A percentile compares a stretch with the other conserved stretches of the same genome.
Conservation (phyloP, 1,140 invertebrate genomes). For the Brachionus paranguensis region DNA sequence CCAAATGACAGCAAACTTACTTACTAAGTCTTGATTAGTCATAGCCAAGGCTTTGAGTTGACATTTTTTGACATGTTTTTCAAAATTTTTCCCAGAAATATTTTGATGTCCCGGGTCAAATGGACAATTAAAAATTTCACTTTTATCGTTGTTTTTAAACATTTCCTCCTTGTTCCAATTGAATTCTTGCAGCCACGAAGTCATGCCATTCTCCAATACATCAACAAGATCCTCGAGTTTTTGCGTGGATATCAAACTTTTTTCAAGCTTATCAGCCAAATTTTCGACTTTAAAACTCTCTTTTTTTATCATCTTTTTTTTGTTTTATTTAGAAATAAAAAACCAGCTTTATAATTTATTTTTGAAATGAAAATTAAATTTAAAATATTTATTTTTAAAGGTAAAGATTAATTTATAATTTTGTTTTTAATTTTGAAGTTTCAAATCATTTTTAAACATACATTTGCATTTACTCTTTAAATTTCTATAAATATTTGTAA, state of each 20-base stretch:
- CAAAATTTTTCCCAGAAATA: background rate
- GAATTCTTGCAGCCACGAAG: background rate
- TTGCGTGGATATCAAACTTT: background rate
- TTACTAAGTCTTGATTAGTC: constrained; percentile 5
- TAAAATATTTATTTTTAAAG: constrained; percentile 27
- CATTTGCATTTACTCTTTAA: background rate
- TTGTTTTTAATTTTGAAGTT: constrained; percentile 9
- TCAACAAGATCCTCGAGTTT: background rate
- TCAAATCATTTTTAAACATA: constrained; percentile 8
- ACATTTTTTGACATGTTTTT: constrained; percentile 24
- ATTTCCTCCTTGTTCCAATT: background rate
- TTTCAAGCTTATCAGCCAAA: background rate
- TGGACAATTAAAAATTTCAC: background rate
- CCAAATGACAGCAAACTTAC: background rate
- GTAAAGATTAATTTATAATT: background rate
- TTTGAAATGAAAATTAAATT: background rate
- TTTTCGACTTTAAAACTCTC: background rate
- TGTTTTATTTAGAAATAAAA: background rate
- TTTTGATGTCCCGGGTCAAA: background rate
- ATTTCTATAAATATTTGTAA: background rate
- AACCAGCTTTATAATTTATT: background rate
- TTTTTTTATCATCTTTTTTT: background rate
- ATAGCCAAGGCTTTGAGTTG: background rate
- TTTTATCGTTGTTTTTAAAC: background rate
- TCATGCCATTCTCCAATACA: constrained; percentile 10